A percentile compares a stretch with the other conserved stretches of the same genome.
Conservation (phyloP, 2,113 vertebrate genomes). For the Speoplatyrhinus poulsoni region DNA sequence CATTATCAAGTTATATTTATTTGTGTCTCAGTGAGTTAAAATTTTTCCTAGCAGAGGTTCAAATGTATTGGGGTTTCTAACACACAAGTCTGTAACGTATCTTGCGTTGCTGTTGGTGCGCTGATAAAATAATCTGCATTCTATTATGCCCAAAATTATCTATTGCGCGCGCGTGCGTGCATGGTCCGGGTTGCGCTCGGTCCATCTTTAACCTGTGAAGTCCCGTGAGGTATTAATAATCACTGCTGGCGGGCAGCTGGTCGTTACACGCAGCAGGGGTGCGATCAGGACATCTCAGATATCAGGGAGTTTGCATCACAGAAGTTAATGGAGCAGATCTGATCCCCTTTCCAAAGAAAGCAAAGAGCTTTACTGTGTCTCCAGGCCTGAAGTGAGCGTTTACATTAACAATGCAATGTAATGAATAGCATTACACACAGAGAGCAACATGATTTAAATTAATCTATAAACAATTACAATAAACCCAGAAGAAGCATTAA, state of each 20-base stretch:
- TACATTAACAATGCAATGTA: too few relatives aligned
- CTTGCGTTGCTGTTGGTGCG: neutral
- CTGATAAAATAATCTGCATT: neutral
- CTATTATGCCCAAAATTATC: neutral
- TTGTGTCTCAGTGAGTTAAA: too few relatives aligned
- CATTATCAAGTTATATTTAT: too few relatives aligned
- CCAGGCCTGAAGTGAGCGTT: too few relatives aligned
- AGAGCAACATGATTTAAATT: neutral
- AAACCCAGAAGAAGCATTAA: too few relatives aligned
- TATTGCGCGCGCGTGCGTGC: slow-evolving; percentile 19
- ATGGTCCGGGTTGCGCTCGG: neutral
- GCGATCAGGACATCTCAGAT: neutral
- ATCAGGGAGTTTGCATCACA: neutral
- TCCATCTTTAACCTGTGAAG: neutral
- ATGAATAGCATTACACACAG: neutral
- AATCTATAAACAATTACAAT: neutral
- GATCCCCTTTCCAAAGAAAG: neutral
- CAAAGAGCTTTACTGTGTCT: neutral
- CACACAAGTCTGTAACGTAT: too few relatives aligned
- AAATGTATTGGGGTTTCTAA: too few relatives aligned
- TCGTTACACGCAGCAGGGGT: neutral
- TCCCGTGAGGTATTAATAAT: neutral
- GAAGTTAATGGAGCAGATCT: neutral
- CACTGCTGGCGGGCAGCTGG: neutral
- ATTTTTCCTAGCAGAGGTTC: too few relatives aligned